These are phyloP conservation scores for Eupithecia inturbata DNA, from an alignment of 2,888 invertebrate genomes.

Conservation along the genomic window DNA sequence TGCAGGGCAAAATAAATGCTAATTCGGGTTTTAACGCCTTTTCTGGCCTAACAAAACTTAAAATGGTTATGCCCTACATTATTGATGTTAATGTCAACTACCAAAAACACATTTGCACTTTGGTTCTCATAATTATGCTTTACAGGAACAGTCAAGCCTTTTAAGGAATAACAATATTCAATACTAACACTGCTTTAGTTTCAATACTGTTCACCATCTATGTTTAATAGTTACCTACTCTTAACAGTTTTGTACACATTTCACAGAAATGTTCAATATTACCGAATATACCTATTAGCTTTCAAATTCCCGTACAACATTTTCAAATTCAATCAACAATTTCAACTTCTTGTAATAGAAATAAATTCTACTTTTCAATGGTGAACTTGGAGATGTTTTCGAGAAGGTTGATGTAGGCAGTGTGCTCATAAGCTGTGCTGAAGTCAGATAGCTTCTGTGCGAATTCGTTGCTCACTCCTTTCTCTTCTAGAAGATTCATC, in stretches of 20 bases:
- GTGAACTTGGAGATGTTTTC: conserved; percentile 95
- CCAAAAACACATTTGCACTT: conserved; percentile 28
- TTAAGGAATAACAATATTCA: neutral
- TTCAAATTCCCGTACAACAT: conserved; percentile 20
- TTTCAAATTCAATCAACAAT: neutral
- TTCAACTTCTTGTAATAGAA: neutral
- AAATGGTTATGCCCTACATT: neutral
- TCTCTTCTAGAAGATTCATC: conserved; percentile 97
- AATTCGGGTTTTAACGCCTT: conserved; percentile 40
- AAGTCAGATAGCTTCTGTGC: conserved; percentile 93
- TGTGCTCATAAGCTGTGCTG: conserved; percentile 96
- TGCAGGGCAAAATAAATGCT: conserved; percentile 72
- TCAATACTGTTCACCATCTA: neutral
- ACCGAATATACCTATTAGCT: neutral
- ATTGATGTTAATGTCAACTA: neutral
- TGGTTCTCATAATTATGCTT: neutral
- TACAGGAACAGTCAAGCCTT: neutral
- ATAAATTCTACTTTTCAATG: conserved; percentile 76
- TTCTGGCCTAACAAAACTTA: conserved; percentile 12
- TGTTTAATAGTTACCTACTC: neutral
- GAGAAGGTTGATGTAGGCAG: conserved; percentile 94
- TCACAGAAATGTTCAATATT: conserved; percentile 3
- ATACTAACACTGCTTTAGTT: neutral
- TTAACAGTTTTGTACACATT: neutral
- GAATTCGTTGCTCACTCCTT: conserved; percentile 97